Evolutionary conservation across 2,888 invertebrate species (phyloP).

Genomic region (Spisula subtruncata): DNA sequence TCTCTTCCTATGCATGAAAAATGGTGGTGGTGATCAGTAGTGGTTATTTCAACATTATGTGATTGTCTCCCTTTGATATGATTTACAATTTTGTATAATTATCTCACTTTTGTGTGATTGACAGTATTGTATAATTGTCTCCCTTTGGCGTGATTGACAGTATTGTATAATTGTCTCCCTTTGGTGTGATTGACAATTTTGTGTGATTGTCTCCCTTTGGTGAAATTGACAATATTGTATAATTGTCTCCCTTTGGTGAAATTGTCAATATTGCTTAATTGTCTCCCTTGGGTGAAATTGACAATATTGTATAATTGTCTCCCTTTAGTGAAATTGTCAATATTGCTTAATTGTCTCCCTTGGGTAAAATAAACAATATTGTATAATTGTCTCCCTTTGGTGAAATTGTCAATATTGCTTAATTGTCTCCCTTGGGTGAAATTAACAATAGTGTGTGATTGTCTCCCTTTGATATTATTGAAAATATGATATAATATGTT

Average conservation of each 20-base stretch:
- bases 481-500: neutral
- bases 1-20: conserved; percentile 9
- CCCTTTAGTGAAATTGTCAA: neutral
- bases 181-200: no score
- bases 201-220: no score
- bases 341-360: neutral
- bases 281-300: no score
- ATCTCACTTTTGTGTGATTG: neutral
- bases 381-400: neutral
- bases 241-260: neutral
- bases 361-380: neutral
- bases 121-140: neutral
- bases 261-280: neutral
- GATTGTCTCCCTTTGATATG: neutral
- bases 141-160: neutral
- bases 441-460: no score
- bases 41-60: neutral
- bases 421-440: neutral
- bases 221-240: neutral
- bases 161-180: no score
- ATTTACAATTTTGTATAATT: neutral
- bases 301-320: no score
- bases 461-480: no score
- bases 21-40: conserved; percentile 47
- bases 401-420: neutral